These are phyloP conservation scores for Chloroceryle aenea DNA, from an alignment of 2,113 vertebrate genomes.

Conservation along the genomic window DNA sequence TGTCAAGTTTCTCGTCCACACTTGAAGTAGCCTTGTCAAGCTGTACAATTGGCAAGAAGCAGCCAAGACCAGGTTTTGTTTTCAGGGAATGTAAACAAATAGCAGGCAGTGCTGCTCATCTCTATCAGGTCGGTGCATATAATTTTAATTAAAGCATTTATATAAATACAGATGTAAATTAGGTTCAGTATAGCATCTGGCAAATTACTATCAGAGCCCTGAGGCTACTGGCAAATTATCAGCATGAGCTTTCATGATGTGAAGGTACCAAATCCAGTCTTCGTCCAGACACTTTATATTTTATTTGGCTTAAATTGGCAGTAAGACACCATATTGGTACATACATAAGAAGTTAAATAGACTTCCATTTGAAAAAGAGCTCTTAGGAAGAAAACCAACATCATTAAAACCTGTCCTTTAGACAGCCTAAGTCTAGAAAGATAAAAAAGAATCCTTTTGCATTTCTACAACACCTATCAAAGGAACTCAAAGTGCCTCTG, in stretches of 20 bases:
- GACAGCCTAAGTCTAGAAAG: background rate
- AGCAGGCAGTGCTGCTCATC: constrained; percentile 8
- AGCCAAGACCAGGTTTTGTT: background rate
- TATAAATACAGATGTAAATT: constrained; percentile 65
- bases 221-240: constrained; percentile 45
- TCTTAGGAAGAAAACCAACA: constrained; percentile 16
- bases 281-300: background rate
- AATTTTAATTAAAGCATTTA: constrained; percentile 66
- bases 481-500: constrained; percentile 24
- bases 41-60: background rate
- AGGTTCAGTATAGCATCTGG: constrained; percentile 42
- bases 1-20: background rate
- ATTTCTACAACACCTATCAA: constrained; percentile 42
- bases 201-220: constrained; percentile 42
- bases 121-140: background rate
- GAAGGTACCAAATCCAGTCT: constrained; percentile 4
- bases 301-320: constrained; percentile 8
- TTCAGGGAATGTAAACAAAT: constrained; percentile 21
- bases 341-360: background rate
- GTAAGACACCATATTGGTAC: background rate
- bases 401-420: background rate
- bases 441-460: background rate
- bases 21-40: background rate
- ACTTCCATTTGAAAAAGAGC: background rate
- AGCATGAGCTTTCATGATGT: background rate